phyloP scores from a whole-genome alignment of 2,888 invertebrate genomes.

The Belgica antarctica region DNA sequence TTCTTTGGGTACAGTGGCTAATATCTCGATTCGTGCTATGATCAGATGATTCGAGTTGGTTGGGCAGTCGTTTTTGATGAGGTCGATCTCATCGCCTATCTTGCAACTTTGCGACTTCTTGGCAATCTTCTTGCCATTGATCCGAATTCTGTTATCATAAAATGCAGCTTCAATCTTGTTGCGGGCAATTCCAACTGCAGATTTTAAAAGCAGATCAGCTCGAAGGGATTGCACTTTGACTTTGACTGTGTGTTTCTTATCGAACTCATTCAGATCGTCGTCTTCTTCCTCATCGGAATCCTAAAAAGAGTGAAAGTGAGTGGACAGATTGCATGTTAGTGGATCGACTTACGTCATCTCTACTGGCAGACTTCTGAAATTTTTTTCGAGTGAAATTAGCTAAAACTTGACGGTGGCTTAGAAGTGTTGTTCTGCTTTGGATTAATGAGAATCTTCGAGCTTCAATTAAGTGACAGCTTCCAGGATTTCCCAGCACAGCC shows the following conservation, averaged over 20 bases:
- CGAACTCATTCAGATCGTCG: constrained; percentile 56
- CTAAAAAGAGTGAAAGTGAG: neutral
- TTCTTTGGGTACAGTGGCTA: constrained; percentile 58
- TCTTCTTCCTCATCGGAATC: constrained; percentile 57
- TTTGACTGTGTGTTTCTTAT: constrained; percentile 65
- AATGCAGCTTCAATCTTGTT: constrained; percentile 78
- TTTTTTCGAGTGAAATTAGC: too few species aligned
- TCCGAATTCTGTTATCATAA: constrained; percentile 75
- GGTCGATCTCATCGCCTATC: constrained; percentile 74
- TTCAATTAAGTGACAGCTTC: too few species aligned
- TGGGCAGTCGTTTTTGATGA: constrained; percentile 66
- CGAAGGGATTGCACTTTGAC: constrained; percentile 66
- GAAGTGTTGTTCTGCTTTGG: too few species aligned
- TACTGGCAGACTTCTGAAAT: too few species aligned
- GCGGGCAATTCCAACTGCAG: constrained; percentile 67
- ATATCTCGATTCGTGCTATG: constrained; percentile 67
- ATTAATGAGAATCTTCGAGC: too few species aligned
- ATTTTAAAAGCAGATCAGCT: constrained; percentile 68
- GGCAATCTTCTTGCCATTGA: constrained; percentile 72
- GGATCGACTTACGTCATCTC: too few species aligned
- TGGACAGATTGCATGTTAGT: too few species aligned
- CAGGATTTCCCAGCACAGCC: too few species aligned
- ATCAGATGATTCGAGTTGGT: constrained; percentile 68
- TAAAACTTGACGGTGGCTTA: too few species aligned
- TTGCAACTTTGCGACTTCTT: constrained; percentile 73